Percentiles rank a stretch among this genome's conserved stretches.
phyloP scores from a whole-genome alignment of 23 tunicate genomes.

The Styela clava region DNA sequence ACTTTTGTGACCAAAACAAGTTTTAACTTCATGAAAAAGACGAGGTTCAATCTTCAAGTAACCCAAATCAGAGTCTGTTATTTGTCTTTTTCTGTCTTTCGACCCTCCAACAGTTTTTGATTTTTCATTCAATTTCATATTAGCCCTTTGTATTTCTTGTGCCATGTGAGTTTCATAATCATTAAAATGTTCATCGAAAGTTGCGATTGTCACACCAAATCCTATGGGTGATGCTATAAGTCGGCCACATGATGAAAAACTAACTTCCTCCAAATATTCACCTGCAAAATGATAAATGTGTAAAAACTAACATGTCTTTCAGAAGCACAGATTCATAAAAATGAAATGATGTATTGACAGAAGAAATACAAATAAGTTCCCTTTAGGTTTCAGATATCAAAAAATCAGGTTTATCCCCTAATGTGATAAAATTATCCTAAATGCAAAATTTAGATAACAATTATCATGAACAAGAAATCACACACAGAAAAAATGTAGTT shows the following conservation, averaged over 20 bases:
- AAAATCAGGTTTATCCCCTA: too few species aligned
- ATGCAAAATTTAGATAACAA: too few species aligned
- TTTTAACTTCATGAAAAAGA: conserved; percentile 12
- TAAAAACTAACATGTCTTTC: too few species aligned
- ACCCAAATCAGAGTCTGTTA: background rate
- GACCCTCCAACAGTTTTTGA: background rate
- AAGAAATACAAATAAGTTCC: too few species aligned
- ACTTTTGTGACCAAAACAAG: conserved; percentile 68
- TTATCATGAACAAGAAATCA: too few species aligned
- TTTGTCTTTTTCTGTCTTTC: background rate
- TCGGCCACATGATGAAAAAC: conserved; percentile 76
- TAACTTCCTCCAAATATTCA: conserved; percentile 56
- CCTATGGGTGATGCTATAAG: conserved; percentile 70
- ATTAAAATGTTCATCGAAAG: conserved; percentile 28
- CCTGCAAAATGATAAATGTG: background rate
- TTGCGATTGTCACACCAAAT: conserved; percentile 45
- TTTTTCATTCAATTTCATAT: background rate
- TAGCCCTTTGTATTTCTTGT: background rate
- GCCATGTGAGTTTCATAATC: conserved; percentile 66
- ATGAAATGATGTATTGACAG: too few species aligned
- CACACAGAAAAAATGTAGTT: too few species aligned
- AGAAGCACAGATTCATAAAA: too few species aligned
- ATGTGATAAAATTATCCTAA: too few species aligned
- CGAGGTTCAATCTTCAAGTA: conserved; percentile 19
- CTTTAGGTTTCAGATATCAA: too few species aligned